Conservation (phyloP, 1,140 invertebrate species). For the Bombus sibiricus region DNA sequence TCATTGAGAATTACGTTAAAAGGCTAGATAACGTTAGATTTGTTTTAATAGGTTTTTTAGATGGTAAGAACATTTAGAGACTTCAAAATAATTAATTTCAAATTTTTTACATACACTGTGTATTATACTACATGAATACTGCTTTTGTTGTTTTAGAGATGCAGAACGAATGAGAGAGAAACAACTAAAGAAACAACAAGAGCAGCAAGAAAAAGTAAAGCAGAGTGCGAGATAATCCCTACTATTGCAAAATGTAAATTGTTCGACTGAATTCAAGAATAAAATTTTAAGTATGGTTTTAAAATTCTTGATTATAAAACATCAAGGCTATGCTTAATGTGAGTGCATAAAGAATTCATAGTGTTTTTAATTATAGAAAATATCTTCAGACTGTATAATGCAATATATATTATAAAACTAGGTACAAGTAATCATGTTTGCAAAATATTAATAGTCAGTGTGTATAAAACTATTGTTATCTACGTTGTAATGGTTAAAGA, state of each 20-base stretch:
- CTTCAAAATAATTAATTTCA: background rate
- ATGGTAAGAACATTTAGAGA: background rate
- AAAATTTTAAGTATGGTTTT: constrained; percentile 44
- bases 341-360: constrained; percentile 44
- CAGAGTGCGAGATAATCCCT: constrained; percentile 66
- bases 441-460: constrained; percentile 60
- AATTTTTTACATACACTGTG: background rate
- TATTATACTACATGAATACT: no score
- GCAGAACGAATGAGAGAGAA: constrained; percentile 86
- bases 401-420: constrained; percentile 41
- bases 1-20: background rate
- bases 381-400: constrained; percentile 48
- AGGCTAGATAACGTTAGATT: background rate
- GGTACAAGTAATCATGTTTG: constrained; percentile 53
- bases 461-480: constrained; percentile 66
- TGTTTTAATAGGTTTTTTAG: background rate
- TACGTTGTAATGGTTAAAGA: constrained; percentile 59
- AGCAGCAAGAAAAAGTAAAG: constrained; percentile 66
- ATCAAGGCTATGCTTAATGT: constrained; percentile 35
- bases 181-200: constrained; percentile 80
- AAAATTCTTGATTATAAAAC: constrained; percentile 21
- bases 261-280: constrained; percentile 30
- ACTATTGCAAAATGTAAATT: constrained; percentile 36
- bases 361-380: constrained; percentile 56
- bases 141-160: constrained; percentile 79